phyloP scores from a whole-genome alignment of 2,888 invertebrate species.

The Chydorus sphaericus region DNA sequence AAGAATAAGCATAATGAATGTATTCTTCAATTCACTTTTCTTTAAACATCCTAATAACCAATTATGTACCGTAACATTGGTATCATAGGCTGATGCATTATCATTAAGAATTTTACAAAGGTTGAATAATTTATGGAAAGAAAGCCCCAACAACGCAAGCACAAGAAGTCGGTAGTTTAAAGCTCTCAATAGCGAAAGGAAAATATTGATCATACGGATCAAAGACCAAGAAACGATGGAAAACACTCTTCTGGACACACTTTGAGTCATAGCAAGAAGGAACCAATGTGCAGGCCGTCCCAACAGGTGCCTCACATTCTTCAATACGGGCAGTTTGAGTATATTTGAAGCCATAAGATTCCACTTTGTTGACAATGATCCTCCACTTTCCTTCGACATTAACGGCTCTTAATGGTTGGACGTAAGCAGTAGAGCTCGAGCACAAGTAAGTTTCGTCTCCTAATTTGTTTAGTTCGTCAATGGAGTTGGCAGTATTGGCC shows the following conservation, averaged over 20 bases:
- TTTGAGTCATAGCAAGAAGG: constrained; percentile 21
- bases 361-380: constrained; percentile 21
- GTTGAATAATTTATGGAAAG: not conserved
- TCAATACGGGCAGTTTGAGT: constrained; percentile 19
- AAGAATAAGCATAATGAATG: too few species aligned
- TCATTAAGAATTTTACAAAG: too few species aligned
- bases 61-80: too few species aligned
- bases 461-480: constrained; percentile 17
- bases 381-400: constrained; percentile 22
- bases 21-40: too few species aligned
- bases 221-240: constrained; percentile 22
- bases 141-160: constrained; percentile 20
- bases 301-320: constrained; percentile 16
- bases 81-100: too few species aligned
- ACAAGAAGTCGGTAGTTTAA: constrained; percentile 22
- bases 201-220: constrained; percentile 22
- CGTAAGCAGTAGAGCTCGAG: constrained; percentile 20
- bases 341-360: constrained; percentile 18
- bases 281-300: constrained; percentile 21
- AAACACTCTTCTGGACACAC: constrained; percentile 21
- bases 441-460: constrained; percentile 21
- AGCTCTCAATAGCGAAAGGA: constrained; percentile 22
- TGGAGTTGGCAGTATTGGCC: constrained; percentile 20
- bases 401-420: constrained; percentile 20
- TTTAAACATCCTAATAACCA: too few species aligned